These are phyloP conservation scores for Gonioctena quinquepunctata DNA, from an alignment of 1,140 invertebrate genomes.

Conservation along the genomic window DNA sequence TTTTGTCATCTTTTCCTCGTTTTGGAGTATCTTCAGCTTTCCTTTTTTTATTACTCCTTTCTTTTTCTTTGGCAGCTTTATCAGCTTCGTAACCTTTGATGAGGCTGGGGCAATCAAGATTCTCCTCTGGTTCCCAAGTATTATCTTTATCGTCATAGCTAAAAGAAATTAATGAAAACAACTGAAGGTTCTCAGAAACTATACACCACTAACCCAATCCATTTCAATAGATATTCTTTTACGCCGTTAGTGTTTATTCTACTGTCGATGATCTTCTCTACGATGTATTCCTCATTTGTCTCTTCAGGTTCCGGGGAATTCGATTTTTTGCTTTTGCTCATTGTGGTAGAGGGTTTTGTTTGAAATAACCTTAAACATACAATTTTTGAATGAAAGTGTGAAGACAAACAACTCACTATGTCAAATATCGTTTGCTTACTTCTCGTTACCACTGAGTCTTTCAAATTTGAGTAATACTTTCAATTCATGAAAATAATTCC, in stretches of 20 bases:
- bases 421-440: too few relatives aligned
- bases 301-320: constrained; percentile 26
- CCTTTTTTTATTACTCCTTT: constrained; percentile 39
- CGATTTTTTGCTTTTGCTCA: constrained; percentile 27
- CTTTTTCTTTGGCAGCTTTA: constrained; percentile 54
- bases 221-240: constrained; percentile 48
- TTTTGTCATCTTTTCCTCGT: constrained; percentile 60
- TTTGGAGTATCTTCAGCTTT: constrained; percentile 38
- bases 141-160: constrained; percentile 74
- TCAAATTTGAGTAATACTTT: too few relatives aligned
- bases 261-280: constrained; percentile 46
- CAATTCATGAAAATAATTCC: too few relatives aligned
- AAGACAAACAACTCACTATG: too few relatives aligned
- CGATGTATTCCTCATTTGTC: constrained; percentile 40
- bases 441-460: too few relatives aligned
- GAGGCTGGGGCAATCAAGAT: constrained; percentile 90
- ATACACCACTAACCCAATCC: constrained; percentile 56
- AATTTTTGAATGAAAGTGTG: neutral
- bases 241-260: constrained; percentile 37
- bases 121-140: constrained; percentile 86
- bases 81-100: constrained; percentile 86
- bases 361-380: neutral
- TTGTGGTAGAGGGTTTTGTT: neutral
- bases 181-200: neutral
- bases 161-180: neutral